These are phyloP conservation scores for Tupaia chinensis DNA, from an alignment of 2,113 vertebrate species.

Conservation along the genomic window DNA sequence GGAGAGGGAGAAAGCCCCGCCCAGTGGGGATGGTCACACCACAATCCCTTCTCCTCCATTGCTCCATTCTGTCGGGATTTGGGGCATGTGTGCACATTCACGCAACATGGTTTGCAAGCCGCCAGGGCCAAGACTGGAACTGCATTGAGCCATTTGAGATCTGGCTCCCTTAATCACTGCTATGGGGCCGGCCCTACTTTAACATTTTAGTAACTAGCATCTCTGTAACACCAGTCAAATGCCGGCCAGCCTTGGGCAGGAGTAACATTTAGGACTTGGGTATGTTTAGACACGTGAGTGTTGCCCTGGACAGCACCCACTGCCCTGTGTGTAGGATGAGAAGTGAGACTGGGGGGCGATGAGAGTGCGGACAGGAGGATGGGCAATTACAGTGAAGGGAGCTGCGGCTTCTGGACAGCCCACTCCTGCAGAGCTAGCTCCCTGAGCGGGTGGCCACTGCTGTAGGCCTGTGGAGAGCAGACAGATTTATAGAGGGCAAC, in stretches of 20 bases:
- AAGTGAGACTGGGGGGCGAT: background rate
- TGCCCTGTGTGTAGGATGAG: background rate
- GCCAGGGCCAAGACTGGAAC: too few relatives aligned
- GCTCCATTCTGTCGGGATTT: too few relatives aligned
- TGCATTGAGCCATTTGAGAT: too few relatives aligned
- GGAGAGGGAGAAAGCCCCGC: too few relatives aligned
- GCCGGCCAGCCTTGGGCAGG: accelerated
- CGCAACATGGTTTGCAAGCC: too few relatives aligned
- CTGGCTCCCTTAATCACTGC: too few relatives aligned
- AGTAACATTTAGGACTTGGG: background rate
- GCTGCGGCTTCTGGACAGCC: background rate
- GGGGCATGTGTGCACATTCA: too few relatives aligned
- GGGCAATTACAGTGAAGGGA: background rate
- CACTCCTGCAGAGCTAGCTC: background rate
- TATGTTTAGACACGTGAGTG: background rate
- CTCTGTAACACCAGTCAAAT: background rate
- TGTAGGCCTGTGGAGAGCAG: background rate
- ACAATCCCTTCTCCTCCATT: too few relatives aligned
- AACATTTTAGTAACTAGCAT: background rate
- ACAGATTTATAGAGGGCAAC: background rate
- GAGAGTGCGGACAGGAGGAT: background rate
- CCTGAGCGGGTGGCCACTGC: background rate
- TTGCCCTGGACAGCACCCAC: background rate
- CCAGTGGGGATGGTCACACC: too few relatives aligned
- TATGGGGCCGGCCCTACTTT: background rate